phyloP scores from a whole-genome alignment of 2,888 invertebrate genomes.

The Stictocephala bisonia region DNA sequence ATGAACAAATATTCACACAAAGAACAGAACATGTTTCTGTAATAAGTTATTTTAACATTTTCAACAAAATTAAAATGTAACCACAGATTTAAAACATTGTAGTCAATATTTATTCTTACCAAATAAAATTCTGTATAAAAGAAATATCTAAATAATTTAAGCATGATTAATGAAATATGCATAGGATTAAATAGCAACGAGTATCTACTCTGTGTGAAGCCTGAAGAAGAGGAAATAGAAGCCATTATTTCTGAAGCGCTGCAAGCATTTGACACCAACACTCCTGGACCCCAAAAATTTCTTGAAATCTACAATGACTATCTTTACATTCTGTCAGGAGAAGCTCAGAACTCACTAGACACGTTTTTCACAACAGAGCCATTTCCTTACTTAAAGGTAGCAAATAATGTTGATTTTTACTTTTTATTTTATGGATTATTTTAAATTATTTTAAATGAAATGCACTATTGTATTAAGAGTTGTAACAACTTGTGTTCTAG shows the following conservation, averaged over 20 bases:
- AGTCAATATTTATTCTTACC: background rate
- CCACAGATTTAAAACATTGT: too few relatives aligned
- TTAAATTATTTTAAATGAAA: background rate
- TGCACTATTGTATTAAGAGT: background rate
- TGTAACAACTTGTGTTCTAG: background rate
- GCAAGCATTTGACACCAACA: slow-evolving; percentile 68
- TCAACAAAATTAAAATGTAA: too few relatives aligned
- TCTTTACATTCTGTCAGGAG: slow-evolving; percentile 73
- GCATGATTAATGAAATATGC: too few relatives aligned
- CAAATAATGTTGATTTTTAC: too few relatives aligned
- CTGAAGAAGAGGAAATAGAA: slow-evolving; percentile 69
- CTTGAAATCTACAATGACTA: slow-evolving; percentile 71
- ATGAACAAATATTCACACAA: too few relatives aligned
- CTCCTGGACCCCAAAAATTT: slow-evolving; percentile 72
- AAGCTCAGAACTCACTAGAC: slow-evolving; percentile 69
- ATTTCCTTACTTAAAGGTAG: slow-evolving; percentile 71
- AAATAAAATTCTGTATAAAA: background rate
- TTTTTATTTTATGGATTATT: background rate
- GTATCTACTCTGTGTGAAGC: slow-evolving; percentile 66
- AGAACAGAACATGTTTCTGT: too few relatives aligned
- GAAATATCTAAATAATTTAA: too few relatives aligned
- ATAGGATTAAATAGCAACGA: too few relatives aligned
- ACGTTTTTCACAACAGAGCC: slow-evolving; percentile 72
- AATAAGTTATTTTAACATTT: too few relatives aligned
- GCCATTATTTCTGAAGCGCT: slow-evolving; percentile 67